Conservation (phyloP, 1,140 invertebrate species). For the Mercenaria mercenaria region DNA sequence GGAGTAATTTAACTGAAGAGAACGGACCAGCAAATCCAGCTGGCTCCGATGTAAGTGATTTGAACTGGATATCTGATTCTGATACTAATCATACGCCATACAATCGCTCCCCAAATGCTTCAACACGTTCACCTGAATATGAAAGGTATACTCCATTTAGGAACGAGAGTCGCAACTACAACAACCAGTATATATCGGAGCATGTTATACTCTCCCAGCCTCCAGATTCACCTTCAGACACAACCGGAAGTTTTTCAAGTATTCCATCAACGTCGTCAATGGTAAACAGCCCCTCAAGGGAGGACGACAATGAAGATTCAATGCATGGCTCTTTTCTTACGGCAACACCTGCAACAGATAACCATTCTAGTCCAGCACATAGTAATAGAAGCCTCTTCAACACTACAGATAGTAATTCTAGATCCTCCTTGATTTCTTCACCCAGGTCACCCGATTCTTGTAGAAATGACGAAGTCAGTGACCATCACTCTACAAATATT, state of each 20-base stretch:
- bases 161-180: not conserved
- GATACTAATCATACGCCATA: not conserved
- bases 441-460: not conserved
- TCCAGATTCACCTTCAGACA: slow-evolving; percentile 53
- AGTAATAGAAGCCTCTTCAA: not conserved
- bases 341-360: not conserved
- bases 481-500: not conserved
- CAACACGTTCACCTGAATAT: not conserved
- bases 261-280: slow-evolving; percentile 40
- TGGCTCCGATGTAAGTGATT: not conserved
- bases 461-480: not conserved
- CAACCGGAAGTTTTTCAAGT: slow-evolving; percentile 39
- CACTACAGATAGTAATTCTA: not conserved
- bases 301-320: not conserved
- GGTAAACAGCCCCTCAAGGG: not conserved
- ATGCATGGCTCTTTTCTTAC: not conserved
- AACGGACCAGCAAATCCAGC: not conserved
- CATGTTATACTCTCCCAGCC: slow-evolving; percentile 56
- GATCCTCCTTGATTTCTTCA: not conserved
- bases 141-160: slow-evolving; percentile 2
- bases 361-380: not conserved
- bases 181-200: not conserved
- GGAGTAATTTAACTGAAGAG: not conserved
- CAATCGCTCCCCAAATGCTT: not conserved
- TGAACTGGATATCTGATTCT: not conserved